Conservation (phyloP, 2,888 invertebrate species). For the Uropetala carovei region DNA sequence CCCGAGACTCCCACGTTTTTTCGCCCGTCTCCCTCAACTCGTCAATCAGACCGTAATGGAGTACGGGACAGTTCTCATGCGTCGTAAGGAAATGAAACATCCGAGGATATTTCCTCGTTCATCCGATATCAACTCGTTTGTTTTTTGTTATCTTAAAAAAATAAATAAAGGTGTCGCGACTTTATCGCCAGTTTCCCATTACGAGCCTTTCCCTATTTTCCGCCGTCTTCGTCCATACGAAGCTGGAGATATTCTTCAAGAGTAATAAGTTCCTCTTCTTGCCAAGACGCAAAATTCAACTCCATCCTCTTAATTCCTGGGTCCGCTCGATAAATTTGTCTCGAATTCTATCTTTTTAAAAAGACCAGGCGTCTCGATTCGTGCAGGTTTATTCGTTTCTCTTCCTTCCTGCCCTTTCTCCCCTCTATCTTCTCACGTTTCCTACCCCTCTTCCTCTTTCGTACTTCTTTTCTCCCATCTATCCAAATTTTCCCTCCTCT, state of each 20-base stretch:
- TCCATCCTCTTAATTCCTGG: no score
- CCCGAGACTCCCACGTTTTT: background rate
- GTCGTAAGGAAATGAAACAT: background rate
- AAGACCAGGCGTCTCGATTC: no score
- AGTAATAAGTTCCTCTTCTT: no score
- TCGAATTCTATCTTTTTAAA: no score
- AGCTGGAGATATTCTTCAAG: no score
- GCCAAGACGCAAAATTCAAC: no score
- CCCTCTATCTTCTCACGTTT: no score
- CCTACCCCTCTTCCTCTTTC: background rate
- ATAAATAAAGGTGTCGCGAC: background rate
- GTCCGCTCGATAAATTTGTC: no score
- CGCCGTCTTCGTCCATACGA: background rate
- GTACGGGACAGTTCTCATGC: background rate
- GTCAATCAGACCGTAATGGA: constrained; percentile 6
- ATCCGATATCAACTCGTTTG: background rate
- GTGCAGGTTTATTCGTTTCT: no score
- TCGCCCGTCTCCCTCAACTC: background rate
- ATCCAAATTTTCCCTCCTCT: background rate
- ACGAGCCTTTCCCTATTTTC: background rate
- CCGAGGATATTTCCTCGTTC: background rate
- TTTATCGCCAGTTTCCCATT: background rate
- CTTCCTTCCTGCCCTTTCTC: no score
- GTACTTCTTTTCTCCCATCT: background rate
- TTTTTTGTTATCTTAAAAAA: background rate